Conservation (phyloP, 2,113 vertebrate genomes). For the Silurus asotus region DNA sequence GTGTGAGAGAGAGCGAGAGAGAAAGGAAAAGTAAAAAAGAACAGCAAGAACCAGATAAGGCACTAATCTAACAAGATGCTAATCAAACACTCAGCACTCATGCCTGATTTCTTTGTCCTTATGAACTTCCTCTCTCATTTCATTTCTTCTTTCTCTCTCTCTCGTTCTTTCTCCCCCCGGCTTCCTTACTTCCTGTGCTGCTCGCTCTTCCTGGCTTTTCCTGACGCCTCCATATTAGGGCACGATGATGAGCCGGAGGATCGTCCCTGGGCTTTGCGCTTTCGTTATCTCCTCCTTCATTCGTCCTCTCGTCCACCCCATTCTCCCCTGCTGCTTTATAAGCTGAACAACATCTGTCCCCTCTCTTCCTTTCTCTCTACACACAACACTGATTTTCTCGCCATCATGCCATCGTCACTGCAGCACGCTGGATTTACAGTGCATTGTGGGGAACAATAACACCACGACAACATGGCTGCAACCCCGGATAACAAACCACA, state of each 20-base stretch:
- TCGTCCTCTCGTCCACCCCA: slow-evolving; percentile 8
- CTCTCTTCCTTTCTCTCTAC: neutral
- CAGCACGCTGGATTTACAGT: neutral
- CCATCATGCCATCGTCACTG: neutral
- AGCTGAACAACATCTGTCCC: neutral
- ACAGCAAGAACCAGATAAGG: neutral
- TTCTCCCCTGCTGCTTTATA: slow-evolving; percentile 43
- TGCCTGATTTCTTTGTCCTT: neutral
- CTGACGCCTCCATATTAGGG: slow-evolving; percentile 54
- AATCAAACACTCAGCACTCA: slow-evolving; percentile 1
- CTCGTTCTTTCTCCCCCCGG: neutral
- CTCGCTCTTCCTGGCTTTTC: slow-evolving; percentile 27
- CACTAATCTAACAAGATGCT: neutral
- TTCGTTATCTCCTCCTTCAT: neutral
- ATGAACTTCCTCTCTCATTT: neutral
- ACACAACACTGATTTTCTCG: neutral
- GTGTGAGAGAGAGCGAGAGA: neutral
- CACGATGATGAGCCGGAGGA: slow-evolving; percentile 47
- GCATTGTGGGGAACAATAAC: neutral
- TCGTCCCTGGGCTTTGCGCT: neutral
- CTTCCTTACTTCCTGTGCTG: neutral
- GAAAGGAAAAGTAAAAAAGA: neutral
- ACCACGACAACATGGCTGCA: neutral
- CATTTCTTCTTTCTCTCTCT: neutral
- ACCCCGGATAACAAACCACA: neutral